Conservation (phyloP, 1,140 invertebrate species). For the Maconellicoccus hirsutus region DNA sequence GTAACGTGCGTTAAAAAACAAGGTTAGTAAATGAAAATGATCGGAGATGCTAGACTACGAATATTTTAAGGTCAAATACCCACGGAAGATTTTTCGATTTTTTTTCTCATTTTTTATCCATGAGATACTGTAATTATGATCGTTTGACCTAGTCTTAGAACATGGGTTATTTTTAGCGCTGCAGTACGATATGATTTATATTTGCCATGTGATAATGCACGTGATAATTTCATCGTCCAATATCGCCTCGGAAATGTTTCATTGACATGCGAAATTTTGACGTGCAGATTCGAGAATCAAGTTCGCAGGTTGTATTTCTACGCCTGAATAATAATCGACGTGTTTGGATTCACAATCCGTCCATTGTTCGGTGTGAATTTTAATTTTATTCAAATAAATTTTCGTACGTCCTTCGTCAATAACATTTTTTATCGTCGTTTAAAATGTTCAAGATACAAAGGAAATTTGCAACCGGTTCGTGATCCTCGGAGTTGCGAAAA, state of each 20-base stretch:
- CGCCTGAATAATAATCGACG: no score
- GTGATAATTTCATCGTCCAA: neutral
- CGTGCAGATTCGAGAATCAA: no score
- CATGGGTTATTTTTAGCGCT: neutral
- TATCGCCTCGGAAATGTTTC: neutral
- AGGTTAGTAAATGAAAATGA: neutral
- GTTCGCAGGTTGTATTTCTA: no score
- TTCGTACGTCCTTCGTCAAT: no score
- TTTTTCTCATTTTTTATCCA: neutral
- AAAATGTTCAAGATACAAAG: no score
- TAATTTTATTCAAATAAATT: no score
- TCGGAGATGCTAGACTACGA: neutral
- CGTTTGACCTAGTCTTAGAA: neutral
- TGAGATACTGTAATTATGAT: neutral
- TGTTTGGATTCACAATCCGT: no score
- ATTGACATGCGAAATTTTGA: no score
- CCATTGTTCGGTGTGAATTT: no score
- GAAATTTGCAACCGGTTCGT: no score
- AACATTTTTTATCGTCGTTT: no score
- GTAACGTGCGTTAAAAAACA: neutral
- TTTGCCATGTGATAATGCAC: neutral
- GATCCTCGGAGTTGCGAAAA: no score
- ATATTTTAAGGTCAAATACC: neutral
- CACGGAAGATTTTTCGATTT: neutral
- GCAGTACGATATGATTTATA: neutral